These are phyloP conservation scores for Ecliptopera silaceata DNA, from an alignment of 2,888 invertebrate species.

Conservation along the genomic window DNA sequence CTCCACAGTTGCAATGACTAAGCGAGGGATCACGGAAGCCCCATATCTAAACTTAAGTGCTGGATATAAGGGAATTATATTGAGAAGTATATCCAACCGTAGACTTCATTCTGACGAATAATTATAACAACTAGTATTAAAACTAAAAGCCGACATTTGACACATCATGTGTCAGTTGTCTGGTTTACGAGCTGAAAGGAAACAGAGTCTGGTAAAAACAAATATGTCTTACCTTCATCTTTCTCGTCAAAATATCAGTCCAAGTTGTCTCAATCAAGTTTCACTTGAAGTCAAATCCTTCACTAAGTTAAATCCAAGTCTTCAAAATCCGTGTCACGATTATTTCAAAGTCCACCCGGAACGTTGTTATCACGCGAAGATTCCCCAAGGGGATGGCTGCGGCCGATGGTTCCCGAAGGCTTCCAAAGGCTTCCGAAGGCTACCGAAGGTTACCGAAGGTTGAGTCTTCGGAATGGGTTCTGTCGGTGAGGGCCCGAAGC, in stretches of 20 bases:
- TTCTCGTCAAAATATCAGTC: conserved; percentile 21
- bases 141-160: too few relatives aligned
- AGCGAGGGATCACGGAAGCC: too few relatives aligned
- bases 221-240: conserved; percentile 20
- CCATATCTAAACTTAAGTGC: too few relatives aligned
- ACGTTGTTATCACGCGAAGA: conserved; percentile 7
- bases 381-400: neutral
- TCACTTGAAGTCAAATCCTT: conserved; percentile 19
- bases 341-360: conserved; percentile 21
- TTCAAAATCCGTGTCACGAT: conserved; percentile 28
- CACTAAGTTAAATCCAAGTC: conserved; percentile 26
- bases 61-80: too few relatives aligned
- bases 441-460: conserved; percentile 4
- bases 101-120: too few relatives aligned
- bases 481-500: conserved; percentile 47
- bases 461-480: too few relatives aligned
- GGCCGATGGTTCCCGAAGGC: conserved; percentile 6
- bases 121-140: too few relatives aligned
- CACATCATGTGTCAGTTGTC: too few relatives aligned
- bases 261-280: conserved; percentile 15
- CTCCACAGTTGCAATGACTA: too few relatives aligned
- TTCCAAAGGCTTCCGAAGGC: conserved; percentile 7
- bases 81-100: too few relatives aligned
- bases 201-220: too few relatives aligned
- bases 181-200: too few relatives aligned